Conservation (phyloP, 2,888 invertebrate genomes). For the Hirtodrosophila trivittata region DNA sequence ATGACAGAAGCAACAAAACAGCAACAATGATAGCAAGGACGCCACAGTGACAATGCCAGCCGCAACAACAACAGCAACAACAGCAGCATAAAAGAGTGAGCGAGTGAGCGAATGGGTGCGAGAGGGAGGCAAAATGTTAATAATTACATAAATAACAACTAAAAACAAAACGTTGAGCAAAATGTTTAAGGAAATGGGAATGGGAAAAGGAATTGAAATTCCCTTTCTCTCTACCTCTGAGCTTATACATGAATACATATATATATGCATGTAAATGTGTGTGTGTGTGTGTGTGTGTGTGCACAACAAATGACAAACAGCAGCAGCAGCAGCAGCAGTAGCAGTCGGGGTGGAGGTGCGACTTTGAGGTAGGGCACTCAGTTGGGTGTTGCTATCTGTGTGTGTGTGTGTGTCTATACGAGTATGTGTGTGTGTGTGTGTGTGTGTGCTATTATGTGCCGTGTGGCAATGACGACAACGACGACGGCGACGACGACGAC, state of each 20-base stretch:
- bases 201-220: conserved; percentile 24
- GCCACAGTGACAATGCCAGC: conserved; percentile 36
- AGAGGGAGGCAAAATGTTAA: conserved; percentile 64
- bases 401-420: conserved; percentile 4
- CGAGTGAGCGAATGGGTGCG: not conserved
- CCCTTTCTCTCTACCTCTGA: conserved; percentile 30
- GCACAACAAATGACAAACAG: conserved; percentile 63
- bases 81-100: conserved; percentile 14
- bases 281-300: conserved; percentile 21
- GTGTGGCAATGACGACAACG: conserved; percentile 31
- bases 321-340: conserved; percentile 16
- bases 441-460: conserved; percentile 52
- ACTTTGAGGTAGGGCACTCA: conserved; percentile 17
- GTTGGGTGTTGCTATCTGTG: conserved; percentile 30
- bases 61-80: conserved; percentile 36
- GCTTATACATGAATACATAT: too few relatives aligned
- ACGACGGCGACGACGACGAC: conserved; percentile 27
- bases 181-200: conserved; percentile 44
- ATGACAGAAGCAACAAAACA: conserved; percentile 37
- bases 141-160: conserved; percentile 77
- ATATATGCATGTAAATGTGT: not conserved
- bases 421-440: conserved; percentile 10
- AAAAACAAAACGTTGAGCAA: conserved; percentile 66
- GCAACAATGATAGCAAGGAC: conserved; percentile 32
- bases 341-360: not conserved